Conservation (phyloP, 2,113 vertebrate species). For the Arizona elegans region DNA sequence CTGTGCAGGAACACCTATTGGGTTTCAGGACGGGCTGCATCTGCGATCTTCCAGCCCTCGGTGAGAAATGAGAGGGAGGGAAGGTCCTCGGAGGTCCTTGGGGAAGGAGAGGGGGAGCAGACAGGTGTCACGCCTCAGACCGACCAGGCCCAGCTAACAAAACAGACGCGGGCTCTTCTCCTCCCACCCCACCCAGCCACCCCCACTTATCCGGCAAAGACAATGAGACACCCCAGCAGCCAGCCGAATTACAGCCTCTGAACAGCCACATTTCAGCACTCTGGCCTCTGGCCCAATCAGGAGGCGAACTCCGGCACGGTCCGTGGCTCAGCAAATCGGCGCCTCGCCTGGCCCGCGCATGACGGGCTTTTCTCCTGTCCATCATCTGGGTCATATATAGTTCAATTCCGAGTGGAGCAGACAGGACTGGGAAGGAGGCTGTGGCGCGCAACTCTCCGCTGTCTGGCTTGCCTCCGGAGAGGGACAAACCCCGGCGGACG, state of each 20-base stretch:
- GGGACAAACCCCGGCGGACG: conserved; percentile 47
- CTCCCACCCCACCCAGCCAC: neutral
- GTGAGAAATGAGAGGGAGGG: neutral
- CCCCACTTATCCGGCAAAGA: conserved; percentile 23
- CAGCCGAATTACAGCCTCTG: conserved; percentile 70
- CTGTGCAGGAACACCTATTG: too few relatives aligned
- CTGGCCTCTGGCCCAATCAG: conserved; percentile 79
- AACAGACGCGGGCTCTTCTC: conserved; percentile 58
- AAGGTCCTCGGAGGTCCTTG: too few relatives aligned
- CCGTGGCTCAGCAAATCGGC: conserved; percentile 76
- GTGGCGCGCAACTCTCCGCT: conserved; percentile 65
- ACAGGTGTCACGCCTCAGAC: conserved; percentile 41
- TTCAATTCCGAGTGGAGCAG: conserved; percentile 82
- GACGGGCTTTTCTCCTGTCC: conserved; percentile 86
- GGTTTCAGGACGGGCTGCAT: too few relatives aligned
- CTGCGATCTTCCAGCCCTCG: neutral
- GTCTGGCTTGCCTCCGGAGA: conserved; percentile 56
- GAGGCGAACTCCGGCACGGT: conserved; percentile 64
- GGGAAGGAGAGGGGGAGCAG: neutral
- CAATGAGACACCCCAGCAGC: conserved; percentile 72
- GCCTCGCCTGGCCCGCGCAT: conserved; percentile 73
- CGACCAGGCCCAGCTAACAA: conserved; percentile 47
- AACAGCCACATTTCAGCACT: conserved; percentile 81
- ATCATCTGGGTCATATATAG: conserved; percentile 93
- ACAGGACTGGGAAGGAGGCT: conserved; percentile 78